Base-by-base conservation (phyloP, 2,888 invertebrate genomes). In the Chrysolina oricalcia region DNA sequence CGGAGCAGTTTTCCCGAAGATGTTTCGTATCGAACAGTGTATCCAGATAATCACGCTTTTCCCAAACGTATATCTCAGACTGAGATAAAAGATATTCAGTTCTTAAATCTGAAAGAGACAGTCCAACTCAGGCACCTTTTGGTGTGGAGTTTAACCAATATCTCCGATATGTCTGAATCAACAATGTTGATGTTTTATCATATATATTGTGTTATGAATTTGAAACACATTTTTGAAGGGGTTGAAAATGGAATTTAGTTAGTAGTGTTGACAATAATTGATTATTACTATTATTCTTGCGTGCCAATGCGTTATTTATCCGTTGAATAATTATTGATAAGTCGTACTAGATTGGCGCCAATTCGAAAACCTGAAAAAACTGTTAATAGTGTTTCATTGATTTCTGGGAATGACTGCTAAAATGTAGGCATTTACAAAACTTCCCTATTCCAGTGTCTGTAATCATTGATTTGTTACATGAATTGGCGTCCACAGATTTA, bases 181-280 rank as follows among this genome's bases (percentile, higher is more conserved):
- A 56, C 21, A 13, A 23, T 27, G n/a, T 1, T 27, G 23, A 59
- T 59, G 17, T 35, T 35, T 9, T 19, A 27, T 27, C 10, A 59
- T 35, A 46, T 6, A 59, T 23, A 27, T 27, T 59, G 13, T 59
- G 15, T 59, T 27, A 59, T 53, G 48, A 40, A 21, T 70, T 63
- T 46, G 0, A 70, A 65, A 62, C 72, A 78, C 75, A 79, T 76
- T 77, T 78, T 80, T 75, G 77, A 79, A 71, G 74, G 81, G 77
- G 81, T 72, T 77, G 53, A 70, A 73, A 50, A 75, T 27, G n/a
- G 59, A 35, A 23, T 35, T 59, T 59, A 59, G 59, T 59, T 59
- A 73, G 66, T 72, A 77, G 70, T 75, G 73, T 73, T 70, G 68
- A 79, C 74, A 74, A 77, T 80, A 76, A 78, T 27, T 59, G 35